These are phyloP conservation scores for Euclidia mi DNA, from an alignment of 2,888 invertebrate species.

Conservation along the genomic window DNA sequence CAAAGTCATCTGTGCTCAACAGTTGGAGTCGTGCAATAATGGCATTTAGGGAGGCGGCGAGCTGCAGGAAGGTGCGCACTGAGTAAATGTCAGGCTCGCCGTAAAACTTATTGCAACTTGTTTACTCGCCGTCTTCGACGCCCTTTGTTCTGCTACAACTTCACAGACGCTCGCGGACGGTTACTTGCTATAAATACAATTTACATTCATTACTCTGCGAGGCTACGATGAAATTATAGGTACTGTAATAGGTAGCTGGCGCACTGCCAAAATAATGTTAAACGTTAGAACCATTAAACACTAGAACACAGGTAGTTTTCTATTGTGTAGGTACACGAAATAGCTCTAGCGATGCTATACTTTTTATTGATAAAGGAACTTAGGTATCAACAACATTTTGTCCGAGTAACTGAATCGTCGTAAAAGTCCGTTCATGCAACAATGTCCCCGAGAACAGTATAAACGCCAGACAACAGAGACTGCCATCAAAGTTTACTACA, in stretches of 20 bases:
- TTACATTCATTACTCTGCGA: slow-evolving; percentile 78
- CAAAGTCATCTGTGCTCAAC: slow-evolving; percentile 46
- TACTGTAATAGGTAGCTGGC: slow-evolving; percentile 43
- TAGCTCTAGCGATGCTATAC: too few species aligned
- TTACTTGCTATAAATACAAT: slow-evolving; percentile 81
- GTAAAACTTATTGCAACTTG: slow-evolving; percentile 86
- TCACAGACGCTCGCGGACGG: slow-evolving; percentile 78
- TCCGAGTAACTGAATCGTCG: slow-evolving; percentile 60
- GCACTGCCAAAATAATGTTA: slow-evolving; percentile 34
- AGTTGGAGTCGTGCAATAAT: slow-evolving; percentile 70
- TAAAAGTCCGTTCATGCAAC: slow-evolving; percentile 68
- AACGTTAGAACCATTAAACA: slow-evolving; percentile 33
- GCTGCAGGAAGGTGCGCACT: slow-evolving; percentile 56
- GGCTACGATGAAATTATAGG: slow-evolving; percentile 62
- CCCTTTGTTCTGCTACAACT: slow-evolving; percentile 82
- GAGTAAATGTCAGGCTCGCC: slow-evolving; percentile 69
- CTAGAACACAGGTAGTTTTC: slow-evolving; percentile 27
- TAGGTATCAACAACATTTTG: slow-evolving; percentile 59
- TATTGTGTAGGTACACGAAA: slow-evolving; percentile 17
- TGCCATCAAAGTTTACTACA: slow-evolving; percentile 50
- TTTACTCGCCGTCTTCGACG: slow-evolving; percentile 80
- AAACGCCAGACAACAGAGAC: slow-evolving; percentile 47
- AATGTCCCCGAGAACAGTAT: slow-evolving; percentile 56
- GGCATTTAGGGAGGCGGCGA: slow-evolving; percentile 67
- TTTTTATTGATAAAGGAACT: too few species aligned